phyloP scores from a whole-genome alignment of 92 coral and sea anemone species.

The Epizoanthus stellaris region DNA sequence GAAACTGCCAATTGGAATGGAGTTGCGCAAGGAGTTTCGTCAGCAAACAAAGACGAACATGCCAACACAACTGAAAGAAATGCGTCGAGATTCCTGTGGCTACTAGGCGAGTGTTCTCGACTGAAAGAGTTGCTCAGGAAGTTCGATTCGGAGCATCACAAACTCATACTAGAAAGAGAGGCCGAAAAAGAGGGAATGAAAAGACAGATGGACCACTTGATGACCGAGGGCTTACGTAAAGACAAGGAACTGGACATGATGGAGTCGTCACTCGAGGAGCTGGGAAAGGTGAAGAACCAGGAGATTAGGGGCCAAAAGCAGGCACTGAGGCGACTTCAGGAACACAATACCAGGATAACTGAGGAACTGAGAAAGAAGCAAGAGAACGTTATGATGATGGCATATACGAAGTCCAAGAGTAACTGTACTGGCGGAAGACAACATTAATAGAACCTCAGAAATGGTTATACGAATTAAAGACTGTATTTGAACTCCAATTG shows the following conservation, averaged over 20 bases:
- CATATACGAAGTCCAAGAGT: no score
- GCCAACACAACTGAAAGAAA: neutral
- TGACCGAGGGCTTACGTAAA: neutral
- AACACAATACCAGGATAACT: neutral
- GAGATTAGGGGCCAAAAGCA: conserved; percentile 11
- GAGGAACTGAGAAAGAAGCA: conserved; percentile 8
- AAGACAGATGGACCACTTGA: neutral
- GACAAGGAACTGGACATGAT: conserved; percentile 35
- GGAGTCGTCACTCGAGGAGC: conserved; percentile 28
- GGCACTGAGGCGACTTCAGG: conserved; percentile 6
- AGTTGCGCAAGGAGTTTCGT: neutral
- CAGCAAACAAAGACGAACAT: neutral
- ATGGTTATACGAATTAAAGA: no score
- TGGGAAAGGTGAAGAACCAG: conserved; percentile 15
- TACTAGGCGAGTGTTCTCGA: conserved; percentile 1
- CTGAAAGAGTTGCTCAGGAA: conserved; percentile 15
- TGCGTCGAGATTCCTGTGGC: neutral
- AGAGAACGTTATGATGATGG: neutral
- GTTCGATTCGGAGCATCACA: neutral
- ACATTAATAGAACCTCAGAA: no score
- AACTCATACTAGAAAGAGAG: neutral
- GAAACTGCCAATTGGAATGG: neutral
- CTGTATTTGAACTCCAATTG: no score
- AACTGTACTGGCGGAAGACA: no score
- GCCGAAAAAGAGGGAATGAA: conserved; percentile 19